phyloP scores from a whole-genome alignment of 2,797 vertebrate genomes.

The Clarias platycephalus region DNA sequence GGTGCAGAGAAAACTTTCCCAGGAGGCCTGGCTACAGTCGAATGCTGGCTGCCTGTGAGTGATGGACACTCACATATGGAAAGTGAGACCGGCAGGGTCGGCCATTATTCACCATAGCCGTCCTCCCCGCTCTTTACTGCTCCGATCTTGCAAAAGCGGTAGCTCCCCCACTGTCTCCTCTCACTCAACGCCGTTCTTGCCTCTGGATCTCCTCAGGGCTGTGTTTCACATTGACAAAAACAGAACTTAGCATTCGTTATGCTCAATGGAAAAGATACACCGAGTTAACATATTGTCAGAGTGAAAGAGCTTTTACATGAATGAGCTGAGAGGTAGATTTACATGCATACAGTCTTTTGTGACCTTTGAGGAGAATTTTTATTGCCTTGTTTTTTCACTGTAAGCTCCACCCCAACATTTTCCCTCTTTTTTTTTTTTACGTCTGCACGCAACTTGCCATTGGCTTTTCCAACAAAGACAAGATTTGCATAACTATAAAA shows the following conservation, averaged over 20 bases:
- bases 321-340: conserved; percentile 26
- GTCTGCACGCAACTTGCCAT: neutral
- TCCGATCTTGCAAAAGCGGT: conserved; percentile 44
- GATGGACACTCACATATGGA: conserved; percentile 59
- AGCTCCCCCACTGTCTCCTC: conserved; percentile 38
- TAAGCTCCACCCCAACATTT: neutral
- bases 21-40: conserved; percentile 66
- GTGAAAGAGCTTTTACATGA: conserved; percentile 9
- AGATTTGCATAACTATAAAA: conserved; percentile 22
- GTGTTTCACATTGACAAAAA: conserved; percentile 41
- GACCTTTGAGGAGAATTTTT: conserved; percentile 23
- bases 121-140: conserved; percentile 48
- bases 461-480: conserved; percentile 10
- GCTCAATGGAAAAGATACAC: conserved; percentile 33
- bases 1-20: conserved; percentile 73
- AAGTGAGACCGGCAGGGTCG: conserved; percentile 36
- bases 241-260: conserved; percentile 31
- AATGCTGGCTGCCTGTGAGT: conserved; percentile 43
- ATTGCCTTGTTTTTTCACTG: conserved; percentile 20
- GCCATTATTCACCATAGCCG: conserved; percentile 42
- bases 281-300: conserved; percentile 24
- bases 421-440: neutral
- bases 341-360: conserved; percentile 22
- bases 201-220: conserved; percentile 27
- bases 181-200: conserved; percentile 12